These are phyloP conservation scores for Scolopax rusticola DNA, from an alignment of 2,797 vertebrate species.

Conservation along the genomic window DNA sequence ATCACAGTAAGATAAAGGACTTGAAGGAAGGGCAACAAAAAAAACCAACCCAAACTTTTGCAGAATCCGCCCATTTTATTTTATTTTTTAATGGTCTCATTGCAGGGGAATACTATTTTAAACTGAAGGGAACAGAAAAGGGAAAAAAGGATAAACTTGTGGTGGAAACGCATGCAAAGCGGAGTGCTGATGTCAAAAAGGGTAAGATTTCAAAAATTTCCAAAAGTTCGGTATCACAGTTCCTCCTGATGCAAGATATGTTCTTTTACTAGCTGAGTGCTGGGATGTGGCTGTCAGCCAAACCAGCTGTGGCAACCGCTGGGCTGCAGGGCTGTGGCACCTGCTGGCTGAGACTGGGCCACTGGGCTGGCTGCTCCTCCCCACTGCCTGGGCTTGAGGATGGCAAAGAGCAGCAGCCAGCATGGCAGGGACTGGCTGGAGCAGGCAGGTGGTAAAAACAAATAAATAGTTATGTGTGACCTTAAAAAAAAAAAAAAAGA, in stretches of 20 bases:
- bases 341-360: background rate
- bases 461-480: background rate
- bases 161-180: background rate
- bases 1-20: background rate
- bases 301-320: background rate
- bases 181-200: background rate
- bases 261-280: background rate
- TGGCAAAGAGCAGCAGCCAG: background rate
- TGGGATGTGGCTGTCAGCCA: background rate
- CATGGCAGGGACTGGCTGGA: background rate
- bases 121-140: background rate
- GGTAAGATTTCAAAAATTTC: background rate
- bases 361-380: background rate
- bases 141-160: background rate
- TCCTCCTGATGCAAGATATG: background rate
- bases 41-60: fast-evolving
- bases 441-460: background rate
- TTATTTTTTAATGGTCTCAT: background rate
- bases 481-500: fast-evolving
- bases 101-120: background rate
- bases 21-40: fast-evolving
- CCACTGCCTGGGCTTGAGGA: background rate
- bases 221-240: background rate
- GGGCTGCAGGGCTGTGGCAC: background rate
- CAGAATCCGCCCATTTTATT: background rate